Conservation (phyloP, 2,888 invertebrate species). For the Eilema griseolum region DNA sequence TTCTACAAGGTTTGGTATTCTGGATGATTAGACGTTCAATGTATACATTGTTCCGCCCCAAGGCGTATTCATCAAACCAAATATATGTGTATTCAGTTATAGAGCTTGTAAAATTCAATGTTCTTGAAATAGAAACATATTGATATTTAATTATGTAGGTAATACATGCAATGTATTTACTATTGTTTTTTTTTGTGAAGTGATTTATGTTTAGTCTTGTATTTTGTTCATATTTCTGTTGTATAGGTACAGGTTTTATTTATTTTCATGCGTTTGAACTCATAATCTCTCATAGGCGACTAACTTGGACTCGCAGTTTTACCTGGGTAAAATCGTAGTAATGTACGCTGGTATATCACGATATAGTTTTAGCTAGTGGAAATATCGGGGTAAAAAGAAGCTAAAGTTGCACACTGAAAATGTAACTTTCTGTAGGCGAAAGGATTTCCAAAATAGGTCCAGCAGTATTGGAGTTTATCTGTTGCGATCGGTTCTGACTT, state of each 20-base stretch:
- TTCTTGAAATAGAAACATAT: neutral
- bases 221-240: neutral
- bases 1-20: conserved; percentile 4
- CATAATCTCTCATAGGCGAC: neutral
- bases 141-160: neutral
- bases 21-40: conserved; percentile 4
- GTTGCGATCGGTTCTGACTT: too few species aligned
- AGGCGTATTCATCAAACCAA: neutral
- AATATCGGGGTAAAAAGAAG: neutral
- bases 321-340: too few species aligned
- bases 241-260: neutral
- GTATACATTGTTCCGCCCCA: conserved; percentile 1
- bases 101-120: neutral
- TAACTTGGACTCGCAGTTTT: too few species aligned
- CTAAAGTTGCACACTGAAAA: too few species aligned
- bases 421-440: too few species aligned
- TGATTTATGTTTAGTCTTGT: neutral
- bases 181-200: too few species aligned
- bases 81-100: too few species aligned
- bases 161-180: neutral
- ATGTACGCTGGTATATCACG: too few species aligned
- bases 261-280: neutral
- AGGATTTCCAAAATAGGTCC: too few species aligned
- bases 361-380: neutral
- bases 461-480: too few species aligned